Conservation (phyloP, 2,797 vertebrate species). For the Apodemus agrarius region DNA sequence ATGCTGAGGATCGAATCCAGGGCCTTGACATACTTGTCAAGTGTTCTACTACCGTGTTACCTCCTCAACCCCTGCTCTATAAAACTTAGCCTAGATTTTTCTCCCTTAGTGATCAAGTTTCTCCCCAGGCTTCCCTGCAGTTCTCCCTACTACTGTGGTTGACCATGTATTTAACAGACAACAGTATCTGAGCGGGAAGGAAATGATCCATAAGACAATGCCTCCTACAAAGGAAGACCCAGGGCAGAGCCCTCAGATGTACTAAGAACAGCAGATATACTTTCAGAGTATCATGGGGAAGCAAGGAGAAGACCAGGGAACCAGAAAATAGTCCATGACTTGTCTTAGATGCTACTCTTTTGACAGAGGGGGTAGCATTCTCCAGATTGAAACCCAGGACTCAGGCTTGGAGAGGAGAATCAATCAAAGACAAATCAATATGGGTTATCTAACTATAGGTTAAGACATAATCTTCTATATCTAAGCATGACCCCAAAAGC, state of each 20-base stretch:
- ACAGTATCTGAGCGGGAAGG: background rate
- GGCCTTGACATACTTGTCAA: background rate
- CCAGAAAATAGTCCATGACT: background rate
- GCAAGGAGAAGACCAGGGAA: background rate
- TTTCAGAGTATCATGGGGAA: background rate
- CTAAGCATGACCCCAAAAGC: background rate
- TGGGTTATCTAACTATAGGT: background rate
- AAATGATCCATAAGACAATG: background rate
- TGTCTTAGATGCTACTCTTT: background rate
- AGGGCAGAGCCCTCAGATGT: background rate
- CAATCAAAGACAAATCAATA: background rate
- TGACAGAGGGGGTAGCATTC: background rate
- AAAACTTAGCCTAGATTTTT: background rate
- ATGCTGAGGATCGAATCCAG: background rate
- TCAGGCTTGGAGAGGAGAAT: background rate
- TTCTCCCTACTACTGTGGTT: background rate
- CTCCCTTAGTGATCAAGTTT: background rate
- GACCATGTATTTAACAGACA: background rate
- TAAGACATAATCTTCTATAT: background rate
- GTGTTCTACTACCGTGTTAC: background rate
- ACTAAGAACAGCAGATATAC: background rate
- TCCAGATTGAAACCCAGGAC: background rate
- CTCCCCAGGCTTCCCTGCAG: background rate
- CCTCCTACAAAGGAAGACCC: background rate
- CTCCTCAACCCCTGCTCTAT: no score